Percentiles rank a stretch among this genome's conserved stretches.
Conservation (phyloP, 2,888 invertebrate genomes). For the Podotricha telesiphe region DNA sequence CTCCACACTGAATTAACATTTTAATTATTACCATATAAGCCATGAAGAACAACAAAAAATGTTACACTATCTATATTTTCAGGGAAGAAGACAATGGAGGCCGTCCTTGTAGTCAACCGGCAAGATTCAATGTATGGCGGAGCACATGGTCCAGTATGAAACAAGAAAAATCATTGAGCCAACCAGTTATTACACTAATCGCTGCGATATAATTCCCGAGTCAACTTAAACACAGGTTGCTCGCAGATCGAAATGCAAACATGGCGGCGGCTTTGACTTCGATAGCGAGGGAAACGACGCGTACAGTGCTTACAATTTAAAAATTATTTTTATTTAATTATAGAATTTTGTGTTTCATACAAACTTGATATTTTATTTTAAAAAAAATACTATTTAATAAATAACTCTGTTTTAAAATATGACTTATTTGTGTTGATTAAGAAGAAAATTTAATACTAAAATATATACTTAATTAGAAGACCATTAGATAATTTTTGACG, state of each 20-base stretch:
- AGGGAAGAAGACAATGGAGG: slow-evolving; percentile 62
- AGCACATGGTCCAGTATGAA: slow-evolving; percentile 61
- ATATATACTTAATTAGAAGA: too few species aligned
- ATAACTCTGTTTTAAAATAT: too few species aligned
- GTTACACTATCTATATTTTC: slow-evolving; percentile 22
- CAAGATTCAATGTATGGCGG: slow-evolving; percentile 61
- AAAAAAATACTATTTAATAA: too few species aligned
- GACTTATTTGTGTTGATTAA: too few species aligned
- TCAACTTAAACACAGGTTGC: slow-evolving; percentile 84
- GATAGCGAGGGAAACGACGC: slow-evolving; percentile 68
- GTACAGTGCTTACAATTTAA: slow-evolving; percentile 50
- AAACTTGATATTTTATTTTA: too few species aligned
- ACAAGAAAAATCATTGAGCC: slow-evolving; percentile 75
- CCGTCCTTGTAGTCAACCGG: slow-evolving; percentile 70
- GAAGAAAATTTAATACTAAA: too few species aligned
- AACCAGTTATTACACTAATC: slow-evolving; percentile 85
- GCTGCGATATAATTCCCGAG: slow-evolving; percentile 83
- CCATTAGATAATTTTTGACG: too few species aligned
- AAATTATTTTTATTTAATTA: slow-evolving; percentile 4
- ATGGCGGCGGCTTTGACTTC: slow-evolving; percentile 80
- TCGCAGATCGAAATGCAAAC: slow-evolving; percentile 83
- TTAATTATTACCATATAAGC: slow-evolving; percentile 4
- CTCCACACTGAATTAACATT: not conserved
- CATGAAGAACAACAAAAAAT: not conserved
- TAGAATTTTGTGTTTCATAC: not conserved